Conservation (phyloP, 2,113 vertebrate genomes). For the Ceuthmochares aereus region DNA sequence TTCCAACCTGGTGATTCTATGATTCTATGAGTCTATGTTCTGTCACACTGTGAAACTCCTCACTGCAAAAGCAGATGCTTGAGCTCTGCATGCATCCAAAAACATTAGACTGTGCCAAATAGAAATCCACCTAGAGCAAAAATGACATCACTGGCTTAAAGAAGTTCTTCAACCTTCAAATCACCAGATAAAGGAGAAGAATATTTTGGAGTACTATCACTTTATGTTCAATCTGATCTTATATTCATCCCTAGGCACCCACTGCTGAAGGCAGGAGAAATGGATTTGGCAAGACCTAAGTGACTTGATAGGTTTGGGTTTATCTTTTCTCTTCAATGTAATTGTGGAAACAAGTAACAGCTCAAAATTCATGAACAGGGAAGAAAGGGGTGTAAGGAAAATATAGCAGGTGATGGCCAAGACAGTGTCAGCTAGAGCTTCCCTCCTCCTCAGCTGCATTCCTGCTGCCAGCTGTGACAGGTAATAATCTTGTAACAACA, state of each 20-base stretch:
- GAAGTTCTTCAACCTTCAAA: not conserved
- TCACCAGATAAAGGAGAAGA: not conserved
- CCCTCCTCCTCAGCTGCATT: not conserved
- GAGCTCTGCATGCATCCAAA: not conserved
- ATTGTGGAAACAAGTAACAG: not conserved
- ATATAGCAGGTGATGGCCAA: not conserved
- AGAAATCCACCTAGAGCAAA: not conserved
- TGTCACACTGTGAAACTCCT: not conserved
- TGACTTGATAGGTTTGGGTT: not conserved
- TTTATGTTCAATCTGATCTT: not conserved
- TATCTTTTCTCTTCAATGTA: not conserved
- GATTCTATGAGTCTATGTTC: too few relatives aligned
- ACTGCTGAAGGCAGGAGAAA: not conserved
- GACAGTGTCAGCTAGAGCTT: not conserved
- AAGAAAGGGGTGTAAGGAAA: not conserved
- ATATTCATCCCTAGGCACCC: not conserved
- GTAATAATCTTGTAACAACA: not conserved
- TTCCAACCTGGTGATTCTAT: too few relatives aligned
- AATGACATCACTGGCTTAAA: not conserved
- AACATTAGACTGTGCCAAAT: not conserved
- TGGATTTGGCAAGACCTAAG: not conserved
- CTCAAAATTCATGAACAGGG: not conserved
- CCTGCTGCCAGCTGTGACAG: not conserved
- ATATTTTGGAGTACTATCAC: not conserved
- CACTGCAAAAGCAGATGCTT: not conserved